Percentiles rank a stretch among this genome's conserved stretches.
phyloP scores from a whole-genome alignment of 2,113 vertebrate genomes.

The Xerus inauris region DNA sequence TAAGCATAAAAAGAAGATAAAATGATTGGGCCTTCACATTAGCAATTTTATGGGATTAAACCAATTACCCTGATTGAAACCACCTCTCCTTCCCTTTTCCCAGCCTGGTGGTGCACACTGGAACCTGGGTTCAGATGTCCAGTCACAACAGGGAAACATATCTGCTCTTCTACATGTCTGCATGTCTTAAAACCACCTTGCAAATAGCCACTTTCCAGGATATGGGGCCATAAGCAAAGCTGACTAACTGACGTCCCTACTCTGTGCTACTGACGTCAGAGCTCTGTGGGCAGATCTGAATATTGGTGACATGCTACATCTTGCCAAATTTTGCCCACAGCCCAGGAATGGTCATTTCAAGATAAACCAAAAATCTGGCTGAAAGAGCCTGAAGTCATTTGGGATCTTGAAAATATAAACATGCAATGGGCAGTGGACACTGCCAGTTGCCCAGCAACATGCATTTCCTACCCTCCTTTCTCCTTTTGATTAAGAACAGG shows the following conservation, averaged over 20 bases:
- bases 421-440: not conserved
- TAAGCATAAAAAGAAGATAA: not conserved
- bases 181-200: not conserved
- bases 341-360: not conserved
- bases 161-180: not conserved
- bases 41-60: conserved; percentile 45
- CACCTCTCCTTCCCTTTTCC: conserved; percentile 13
- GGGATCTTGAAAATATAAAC: not conserved
- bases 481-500: not conserved
- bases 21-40: conserved; percentile 40
- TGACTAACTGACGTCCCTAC: not conserved
- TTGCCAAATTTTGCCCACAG: not conserved
- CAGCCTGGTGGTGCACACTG: not conserved
- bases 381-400: not conserved
- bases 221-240: not conserved
- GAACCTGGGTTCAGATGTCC: too few species aligned
- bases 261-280: not conserved
- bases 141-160: not conserved
- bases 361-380: not conserved
- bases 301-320: not conserved
- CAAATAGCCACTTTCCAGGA: not conserved
- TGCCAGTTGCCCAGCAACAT: not conserved
- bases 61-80: conserved; percentile 22
- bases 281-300: not conserved
- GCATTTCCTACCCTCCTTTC: not conserved